These are phyloP conservation scores for Ariopsis seemanni DNA, from an alignment of 2,113 vertebrate species.

Conservation along the genomic window DNA sequence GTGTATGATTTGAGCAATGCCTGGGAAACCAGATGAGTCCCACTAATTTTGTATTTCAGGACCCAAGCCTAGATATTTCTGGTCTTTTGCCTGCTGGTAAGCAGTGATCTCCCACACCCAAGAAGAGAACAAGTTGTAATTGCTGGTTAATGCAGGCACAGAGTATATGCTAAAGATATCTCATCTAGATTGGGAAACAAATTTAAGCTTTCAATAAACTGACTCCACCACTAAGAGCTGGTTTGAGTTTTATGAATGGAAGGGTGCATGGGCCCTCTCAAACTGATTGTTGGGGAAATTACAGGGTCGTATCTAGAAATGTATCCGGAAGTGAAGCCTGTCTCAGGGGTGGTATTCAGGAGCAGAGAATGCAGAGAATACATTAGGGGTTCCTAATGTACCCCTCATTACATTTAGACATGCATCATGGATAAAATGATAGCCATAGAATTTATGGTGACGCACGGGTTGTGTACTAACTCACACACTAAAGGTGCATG, in stretches of 20 bases:
- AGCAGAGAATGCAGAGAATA: conserved; percentile 34
- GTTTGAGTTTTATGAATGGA: conserved; percentile 78
- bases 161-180: conserved; percentile 76
- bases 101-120: conserved; percentile 71
- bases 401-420: conserved; percentile 10
- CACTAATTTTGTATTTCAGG: conserved; percentile 44
- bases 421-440: conserved; percentile 14
- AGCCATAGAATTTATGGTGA: neutral
- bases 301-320: conserved; percentile 67
- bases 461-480: conserved; percentile 1
- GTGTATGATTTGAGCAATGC: conserved; percentile 57
- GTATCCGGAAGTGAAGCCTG: conserved; percentile 65
- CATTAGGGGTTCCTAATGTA: too few relatives aligned
- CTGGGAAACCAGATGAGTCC: conserved; percentile 53
- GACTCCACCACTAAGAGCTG: conserved; percentile 76
- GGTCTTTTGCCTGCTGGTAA: conserved; percentile 63
- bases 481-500: neutral
- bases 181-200: conserved; percentile 72
- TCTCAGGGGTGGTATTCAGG: conserved; percentile 58
- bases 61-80: conserved; percentile 66
- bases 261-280: conserved; percentile 67
- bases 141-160: conserved; percentile 74
- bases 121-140: conserved; percentile 70
- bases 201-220: conserved; percentile 81
- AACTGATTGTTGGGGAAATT: conserved; percentile 74